Evolutionary conservation across 2,888 invertebrate species (phyloP).

Genomic region (Petrolisthes manimaculis): DNA sequence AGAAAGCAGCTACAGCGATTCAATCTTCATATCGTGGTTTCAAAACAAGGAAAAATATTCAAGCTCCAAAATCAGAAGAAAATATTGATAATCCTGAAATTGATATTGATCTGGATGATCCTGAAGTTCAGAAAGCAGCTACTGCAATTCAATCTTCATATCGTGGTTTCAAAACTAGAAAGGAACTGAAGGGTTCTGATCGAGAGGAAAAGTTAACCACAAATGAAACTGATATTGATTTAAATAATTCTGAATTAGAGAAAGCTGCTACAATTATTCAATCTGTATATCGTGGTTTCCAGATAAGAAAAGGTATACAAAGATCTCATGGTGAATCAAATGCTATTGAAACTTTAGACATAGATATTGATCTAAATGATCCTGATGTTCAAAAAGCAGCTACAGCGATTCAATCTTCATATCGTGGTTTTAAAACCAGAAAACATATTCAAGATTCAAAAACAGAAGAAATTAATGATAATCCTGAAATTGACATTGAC

Average conservation of each 20-base stretch:
- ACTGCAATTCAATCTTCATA: slow-evolving; percentile 1
- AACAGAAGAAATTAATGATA: neutral
- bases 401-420: neutral
- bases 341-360: neutral
- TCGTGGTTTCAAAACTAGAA: slow-evolving; percentile 8
- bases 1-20: too few relatives aligned
- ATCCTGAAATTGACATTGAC: neutral
- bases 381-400: neutral
- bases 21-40: too few relatives aligned
- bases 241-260: neutral
- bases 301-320: neutral
- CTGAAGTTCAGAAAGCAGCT: too few relatives aligned
- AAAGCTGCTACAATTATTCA: slow-evolving; percentile 18
- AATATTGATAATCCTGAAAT: too few relatives aligned
- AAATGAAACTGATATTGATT: neutral
- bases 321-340: neutral
- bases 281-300: neutral
- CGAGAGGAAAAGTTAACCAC: neutral
- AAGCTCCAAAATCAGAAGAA: too few relatives aligned
- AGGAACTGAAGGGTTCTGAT: neutral
- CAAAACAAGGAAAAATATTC: too few relatives aligned
- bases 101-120: too few relatives aligned
- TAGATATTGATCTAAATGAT: neutral
- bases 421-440: slow-evolving; percentile 3
- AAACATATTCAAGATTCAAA: neutral